Evolutionary conservation across 2,113 vertebrate genomes (phyloP).

Genomic region (Ctenomys sociabilis): DNA sequence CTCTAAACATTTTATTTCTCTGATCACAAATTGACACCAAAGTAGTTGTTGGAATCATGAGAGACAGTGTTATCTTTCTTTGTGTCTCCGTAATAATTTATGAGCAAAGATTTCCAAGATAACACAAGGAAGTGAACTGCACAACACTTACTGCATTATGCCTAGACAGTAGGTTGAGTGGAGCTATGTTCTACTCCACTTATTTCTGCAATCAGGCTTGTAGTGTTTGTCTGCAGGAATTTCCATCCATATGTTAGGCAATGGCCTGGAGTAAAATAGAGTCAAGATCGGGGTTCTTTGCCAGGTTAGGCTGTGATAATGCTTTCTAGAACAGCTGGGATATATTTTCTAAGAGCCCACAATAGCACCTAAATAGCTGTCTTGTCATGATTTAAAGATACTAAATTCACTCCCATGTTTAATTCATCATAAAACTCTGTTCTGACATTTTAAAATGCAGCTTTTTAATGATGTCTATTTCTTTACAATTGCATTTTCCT

Average conservation of each 20-base stretch:
- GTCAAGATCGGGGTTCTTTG: conserved; percentile 54
- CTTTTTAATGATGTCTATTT: conserved; percentile 38
- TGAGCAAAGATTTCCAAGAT: conserved; percentile 40
- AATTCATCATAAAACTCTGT: conserved; percentile 69
- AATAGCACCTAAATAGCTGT: conserved; percentile 70
- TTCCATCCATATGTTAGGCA: conserved; percentile 70
- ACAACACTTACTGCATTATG: not conserved
- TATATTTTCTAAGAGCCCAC: conserved; percentile 50
- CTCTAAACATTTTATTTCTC: conserved; percentile 28
- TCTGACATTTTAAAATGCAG: conserved; percentile 58
- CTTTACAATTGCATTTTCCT: conserved; percentile 19
- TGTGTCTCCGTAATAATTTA: not conserved
- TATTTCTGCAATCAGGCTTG: conserved; percentile 22
- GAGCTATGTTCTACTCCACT: conserved; percentile 28
- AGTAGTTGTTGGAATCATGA: not conserved
- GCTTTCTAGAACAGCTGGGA: conserved; percentile 68
- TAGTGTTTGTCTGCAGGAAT: conserved; percentile 21
- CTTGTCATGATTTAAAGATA: conserved; percentile 44
- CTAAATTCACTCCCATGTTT: conserved; percentile 65
- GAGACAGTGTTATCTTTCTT: not conserved
- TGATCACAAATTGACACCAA: not conserved
- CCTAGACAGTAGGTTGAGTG: not conserved
- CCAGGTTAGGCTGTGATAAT: conserved; percentile 34
- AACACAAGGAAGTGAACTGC: conserved; percentile 49
- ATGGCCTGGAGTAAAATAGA: conserved; percentile 60